A percentile compares a stretch with the other conserved stretches of the same genome.
Evolutionary conservation across 2,113 vertebrate genomes (phyloP).

Genomic region (Peromyscus leucopus): DNA sequence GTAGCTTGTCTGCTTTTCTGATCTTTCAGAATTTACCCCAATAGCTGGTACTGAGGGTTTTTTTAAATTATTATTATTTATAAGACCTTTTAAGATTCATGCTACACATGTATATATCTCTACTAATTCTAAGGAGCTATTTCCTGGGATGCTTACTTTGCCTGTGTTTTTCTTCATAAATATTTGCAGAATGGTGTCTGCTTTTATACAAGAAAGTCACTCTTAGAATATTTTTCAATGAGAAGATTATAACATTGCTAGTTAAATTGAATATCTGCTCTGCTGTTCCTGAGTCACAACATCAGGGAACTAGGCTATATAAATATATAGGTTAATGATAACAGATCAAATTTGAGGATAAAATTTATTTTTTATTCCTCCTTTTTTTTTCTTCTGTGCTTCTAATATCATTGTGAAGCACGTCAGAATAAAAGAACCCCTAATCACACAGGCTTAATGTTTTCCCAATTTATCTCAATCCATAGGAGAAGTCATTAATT

Average conservation of each 20-base stretch:
- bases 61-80: too few species aligned
- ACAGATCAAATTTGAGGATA: neutral
- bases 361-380: neutral
- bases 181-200: neutral
- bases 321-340: neutral
- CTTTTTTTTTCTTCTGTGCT: neutral
- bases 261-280: neutral
- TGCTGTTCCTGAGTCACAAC: neutral
- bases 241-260: neutral
- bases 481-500: neutral
- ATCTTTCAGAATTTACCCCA: too few species aligned
- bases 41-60: too few species aligned
- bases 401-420: constrained; percentile 5
- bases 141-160: neutral
- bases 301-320: neutral
- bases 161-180: neutral
- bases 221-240: neutral
- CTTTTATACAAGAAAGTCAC: neutral
- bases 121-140: too few species aligned
- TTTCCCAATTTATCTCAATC: neutral
- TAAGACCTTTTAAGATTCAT: too few species aligned
- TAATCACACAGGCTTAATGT: neutral
- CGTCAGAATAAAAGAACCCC: neutral
- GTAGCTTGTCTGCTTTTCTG: too few species aligned
- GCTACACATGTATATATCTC: neutral